Evolutionary conservation across 2,888 invertebrate species (phyloP), one percentile per base, ranked within the genome.

Genomic region (Iphiclides podalirius): DNA sequence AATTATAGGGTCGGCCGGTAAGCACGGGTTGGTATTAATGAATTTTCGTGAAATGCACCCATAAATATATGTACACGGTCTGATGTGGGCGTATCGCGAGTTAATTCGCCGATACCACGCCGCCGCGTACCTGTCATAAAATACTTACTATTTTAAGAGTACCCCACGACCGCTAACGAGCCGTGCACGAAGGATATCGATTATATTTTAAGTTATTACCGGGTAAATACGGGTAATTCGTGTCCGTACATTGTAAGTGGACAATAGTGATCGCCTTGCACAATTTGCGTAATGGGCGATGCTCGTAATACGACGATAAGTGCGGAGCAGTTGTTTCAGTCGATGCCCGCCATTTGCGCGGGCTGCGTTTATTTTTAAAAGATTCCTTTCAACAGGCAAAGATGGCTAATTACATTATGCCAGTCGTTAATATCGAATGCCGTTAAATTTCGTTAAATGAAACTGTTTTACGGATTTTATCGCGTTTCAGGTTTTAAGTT

Each of bases 251-350:
- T 41, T 52, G 44, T 54, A 51, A 57, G 43, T 51, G 57, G 58
- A 59, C 59, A 58, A 57, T 57, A 52, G 55, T 51, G 56, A 59
- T 59, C 57, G 53, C 13, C 39, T 8, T 20, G 39, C 11, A 54
- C 60, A 61, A 61, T 60, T 60, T 61, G 45, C 52, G 53, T 66
- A 67, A 66, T 63, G 46, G 49, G 44, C 48, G 52, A 60, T 57
- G 51, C 45, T 34, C 26, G 56, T 55, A 55, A 58, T 60, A 49
- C 47, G 6, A 3, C 47, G 54, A 54, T 59, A 57, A 61, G 53
- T 50, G 56, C 54, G 54, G 59, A 45, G 41, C 53, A 53, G 55
- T 44, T 54, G 52, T 49, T 56, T 50, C 43, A 44, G 7, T 9
- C 17, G 44, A 39, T 39, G 38, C 34, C 8, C 9, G 39, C 49